phyloP scores from a whole-genome alignment of 1,140 invertebrate species.

The Chironomus striatipennis region DNA sequence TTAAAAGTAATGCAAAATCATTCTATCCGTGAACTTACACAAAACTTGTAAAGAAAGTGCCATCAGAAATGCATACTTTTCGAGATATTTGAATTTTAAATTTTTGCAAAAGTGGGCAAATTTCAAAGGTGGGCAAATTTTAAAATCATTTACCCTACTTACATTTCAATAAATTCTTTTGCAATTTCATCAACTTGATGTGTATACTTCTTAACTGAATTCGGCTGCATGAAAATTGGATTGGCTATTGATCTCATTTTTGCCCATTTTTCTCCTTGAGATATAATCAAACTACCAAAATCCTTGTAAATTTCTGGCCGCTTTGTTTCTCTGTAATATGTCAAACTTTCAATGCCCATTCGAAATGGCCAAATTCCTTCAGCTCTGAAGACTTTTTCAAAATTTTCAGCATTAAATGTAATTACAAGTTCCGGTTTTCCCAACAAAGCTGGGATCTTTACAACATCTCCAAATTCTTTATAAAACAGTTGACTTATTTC shows the following conservation, averaged over 20 bases:
- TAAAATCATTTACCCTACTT: too few species aligned
- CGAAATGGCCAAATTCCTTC: conserved; percentile 38
- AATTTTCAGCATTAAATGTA: conserved; percentile 33
- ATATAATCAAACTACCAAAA: conserved; percentile 24
- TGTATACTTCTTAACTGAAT: conserved; percentile 41
- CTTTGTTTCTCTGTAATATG: conserved; percentile 33
- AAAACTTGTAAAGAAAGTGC: too few species aligned
- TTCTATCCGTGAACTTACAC: too few species aligned
- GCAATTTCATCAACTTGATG: conserved; percentile 41
- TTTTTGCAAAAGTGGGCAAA: too few species aligned
- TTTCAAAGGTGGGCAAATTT: too few species aligned
- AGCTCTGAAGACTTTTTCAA: conserved; percentile 37
- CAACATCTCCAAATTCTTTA: conserved; percentile 32
- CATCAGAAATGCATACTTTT: too few species aligned
- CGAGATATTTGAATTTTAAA: too few species aligned
- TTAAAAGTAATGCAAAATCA: too few species aligned
- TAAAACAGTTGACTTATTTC: conserved; percentile 9
- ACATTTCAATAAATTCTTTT: conserved; percentile 29
- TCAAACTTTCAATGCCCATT: conserved; percentile 34
- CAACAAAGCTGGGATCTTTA: conserved; percentile 33
- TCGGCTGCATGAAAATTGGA: conserved; percentile 41
- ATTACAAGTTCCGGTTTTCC: conserved; percentile 31
- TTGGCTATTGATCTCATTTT: background rate
- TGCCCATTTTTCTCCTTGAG: background rate
- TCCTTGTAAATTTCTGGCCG: conserved; percentile 32